Conservation (phyloP, 2,797 vertebrate species). For the Enteromius fasciolatus region DNA sequence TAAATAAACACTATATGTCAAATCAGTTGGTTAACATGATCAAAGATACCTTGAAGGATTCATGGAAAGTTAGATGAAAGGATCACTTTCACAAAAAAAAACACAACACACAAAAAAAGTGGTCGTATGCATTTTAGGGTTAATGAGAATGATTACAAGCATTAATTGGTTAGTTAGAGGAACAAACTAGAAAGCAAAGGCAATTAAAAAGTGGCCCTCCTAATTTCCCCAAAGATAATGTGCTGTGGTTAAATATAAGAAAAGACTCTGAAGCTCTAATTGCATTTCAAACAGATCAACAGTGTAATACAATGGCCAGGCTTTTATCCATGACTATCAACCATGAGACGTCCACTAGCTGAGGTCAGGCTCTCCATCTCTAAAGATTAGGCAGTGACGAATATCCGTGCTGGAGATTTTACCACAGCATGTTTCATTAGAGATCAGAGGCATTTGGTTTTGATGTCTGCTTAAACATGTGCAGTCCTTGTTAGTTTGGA, state of each 20-base stretch:
- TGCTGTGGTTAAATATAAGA: conserved; percentile 32
- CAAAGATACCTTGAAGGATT: background rate
- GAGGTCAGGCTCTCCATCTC: conserved; percentile 24
- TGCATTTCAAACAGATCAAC: conserved; percentile 43
- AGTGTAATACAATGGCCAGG: conserved; percentile 51
- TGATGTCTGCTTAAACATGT: conserved; percentile 35
- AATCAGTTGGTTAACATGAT: background rate
- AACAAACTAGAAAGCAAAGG: conserved; percentile 67
- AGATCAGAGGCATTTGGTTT: conserved; percentile 42
- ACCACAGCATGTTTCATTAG: conserved; percentile 36
- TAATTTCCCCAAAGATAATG: conserved; percentile 68
- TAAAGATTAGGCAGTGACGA: conserved; percentile 30
- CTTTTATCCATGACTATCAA: conserved; percentile 16
- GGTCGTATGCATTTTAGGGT: background rate
- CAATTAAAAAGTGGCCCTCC: conserved; percentile 64
- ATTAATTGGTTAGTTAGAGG: conserved; percentile 69
- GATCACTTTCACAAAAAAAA: background rate
- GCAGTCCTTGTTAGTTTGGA: conserved; percentile 37
- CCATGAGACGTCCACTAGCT: conserved; percentile 32
- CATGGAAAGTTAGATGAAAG: conserved; percentile 5
- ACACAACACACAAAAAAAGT: background rate
- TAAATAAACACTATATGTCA: background rate
- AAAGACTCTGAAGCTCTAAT: conserved; percentile 58
- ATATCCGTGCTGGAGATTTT: conserved; percentile 28
- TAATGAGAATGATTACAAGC: conserved; percentile 68